Evolutionary conservation across 2,888 invertebrate genomes (phyloP), one percentile per base, ranked within the genome.

Genomic region (Periphyllus acericola): DNA sequence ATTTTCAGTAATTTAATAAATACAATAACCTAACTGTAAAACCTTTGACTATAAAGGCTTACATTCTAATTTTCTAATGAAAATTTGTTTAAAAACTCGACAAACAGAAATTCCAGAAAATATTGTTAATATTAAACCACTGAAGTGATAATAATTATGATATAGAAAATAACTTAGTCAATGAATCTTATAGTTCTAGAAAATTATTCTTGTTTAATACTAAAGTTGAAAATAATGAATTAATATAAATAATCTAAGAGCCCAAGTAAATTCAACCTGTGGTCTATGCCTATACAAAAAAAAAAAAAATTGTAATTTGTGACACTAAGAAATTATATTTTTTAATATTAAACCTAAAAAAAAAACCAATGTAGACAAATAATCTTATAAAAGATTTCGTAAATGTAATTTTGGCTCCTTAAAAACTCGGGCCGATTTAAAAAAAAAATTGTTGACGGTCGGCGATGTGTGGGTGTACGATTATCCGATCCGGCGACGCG

Each of bases 401-500:
- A 87, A 87, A 87, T 87, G 74, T 87, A 87, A 74, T 87, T 78
- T 81, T 81, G 75, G 87, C 87, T 87, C 80, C 81, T 86, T 86
- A 79, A 78, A 86, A 86, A 72, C 60, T 36, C 74, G 79, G 60
- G 81, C 74, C 81, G 60, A 66, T 81, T 72, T 71, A 66, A 81
- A 81, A 52, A 80, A 87, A 87, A 87, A 87, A 87, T 74, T 87
- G 87, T 81, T 87, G 87, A 74, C 80, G 87, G 74, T 87, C 87
- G 81, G 80, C 87, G 74, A 81, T 87, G 87, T 79, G 79, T 79
- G 86, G 34, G 66, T 87, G 87, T 87, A 87, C 87, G 80, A 3
- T 87, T 75, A 87, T 87, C 87, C 87, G 87, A 87, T 87, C 87
- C 60, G 87, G 60, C 81, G 87, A 46, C 87, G 87, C 87, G 87